Conservation (phyloP, 2,113 vertebrate species). For the Odontophorus gujanensis region DNA sequence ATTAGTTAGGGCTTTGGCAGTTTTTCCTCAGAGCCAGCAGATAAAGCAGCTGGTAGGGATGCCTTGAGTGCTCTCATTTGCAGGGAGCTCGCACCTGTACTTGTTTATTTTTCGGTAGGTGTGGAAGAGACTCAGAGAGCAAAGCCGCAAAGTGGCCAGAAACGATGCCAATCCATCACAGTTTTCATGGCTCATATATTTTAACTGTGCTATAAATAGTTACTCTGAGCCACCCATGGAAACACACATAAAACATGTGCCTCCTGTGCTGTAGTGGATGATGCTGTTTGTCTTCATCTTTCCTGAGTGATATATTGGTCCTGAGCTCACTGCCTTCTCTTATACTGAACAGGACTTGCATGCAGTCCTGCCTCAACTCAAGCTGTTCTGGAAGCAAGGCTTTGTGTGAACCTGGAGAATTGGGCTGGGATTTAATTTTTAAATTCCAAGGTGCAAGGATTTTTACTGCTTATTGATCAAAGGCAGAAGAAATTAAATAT, state of each 20-base stretch:
- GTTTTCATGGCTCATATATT: slow-evolving; percentile 26
- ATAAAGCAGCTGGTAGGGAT: slow-evolving; percentile 31
- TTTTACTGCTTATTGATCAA: slow-evolving; percentile 16
- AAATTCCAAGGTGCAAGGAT: not conserved
- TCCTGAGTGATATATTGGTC: not conserved
- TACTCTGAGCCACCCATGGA: not conserved
- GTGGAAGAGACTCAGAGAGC: not conserved
- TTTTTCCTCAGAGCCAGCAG: slow-evolving; percentile 5
- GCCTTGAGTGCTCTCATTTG: not conserved
- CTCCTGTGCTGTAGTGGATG: not conserved
- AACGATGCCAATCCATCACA: not conserved
- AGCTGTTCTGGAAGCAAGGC: not conserved
- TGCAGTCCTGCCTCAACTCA: not conserved
- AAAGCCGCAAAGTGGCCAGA: slow-evolving; percentile 22
- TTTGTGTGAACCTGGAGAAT: not conserved
- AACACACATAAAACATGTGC: not conserved
- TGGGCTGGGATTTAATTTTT: not conserved
- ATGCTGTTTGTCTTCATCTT: not conserved
- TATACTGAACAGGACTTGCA: accelerated
- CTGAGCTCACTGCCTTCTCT: not conserved
- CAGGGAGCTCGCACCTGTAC: not conserved
- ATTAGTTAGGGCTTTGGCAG: not conserved
- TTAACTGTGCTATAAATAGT: not conserved
- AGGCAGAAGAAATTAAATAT: slow-evolving; percentile 21
- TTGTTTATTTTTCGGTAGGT: slow-evolving; percentile 26